These are phyloP conservation scores for Heliconius sara DNA, from an alignment of 2,888 invertebrate genomes.

Conservation along the genomic window DNA sequence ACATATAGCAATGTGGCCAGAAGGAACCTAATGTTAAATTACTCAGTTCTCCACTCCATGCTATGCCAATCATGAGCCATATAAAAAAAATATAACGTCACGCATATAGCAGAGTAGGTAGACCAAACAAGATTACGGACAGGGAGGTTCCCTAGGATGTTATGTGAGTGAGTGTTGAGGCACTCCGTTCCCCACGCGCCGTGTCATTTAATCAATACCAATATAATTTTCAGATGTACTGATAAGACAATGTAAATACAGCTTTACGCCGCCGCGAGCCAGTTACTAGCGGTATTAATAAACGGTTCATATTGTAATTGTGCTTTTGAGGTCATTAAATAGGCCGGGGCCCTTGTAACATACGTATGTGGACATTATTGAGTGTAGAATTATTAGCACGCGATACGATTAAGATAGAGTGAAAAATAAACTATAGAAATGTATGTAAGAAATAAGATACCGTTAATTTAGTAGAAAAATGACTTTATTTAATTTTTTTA, in stretches of 20 bases:
- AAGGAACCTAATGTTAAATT: too few relatives aligned
- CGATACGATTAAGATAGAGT: not conserved
- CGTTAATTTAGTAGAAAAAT: not conserved
- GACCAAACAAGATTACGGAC: too few relatives aligned
- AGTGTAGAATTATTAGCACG: constrained; percentile 30
- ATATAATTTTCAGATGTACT: not conserved
- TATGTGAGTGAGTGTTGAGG: not conserved
- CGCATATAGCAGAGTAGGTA: too few relatives aligned
- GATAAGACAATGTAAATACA: constrained; percentile 24
- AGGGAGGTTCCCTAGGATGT: too few relatives aligned
- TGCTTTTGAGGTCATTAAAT: constrained; percentile 41
- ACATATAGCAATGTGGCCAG: too few relatives aligned
- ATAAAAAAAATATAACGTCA: too few relatives aligned
- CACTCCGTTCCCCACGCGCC: not conserved
- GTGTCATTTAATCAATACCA: not conserved
- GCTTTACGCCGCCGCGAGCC: constrained; percentile 19
- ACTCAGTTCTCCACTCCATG: too few relatives aligned
- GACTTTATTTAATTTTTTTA: too few relatives aligned
- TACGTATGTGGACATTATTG: constrained; percentile 4
- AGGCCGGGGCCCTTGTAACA: constrained; percentile 36
- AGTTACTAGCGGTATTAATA: constrained; percentile 38
- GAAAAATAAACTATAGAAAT: not conserved
- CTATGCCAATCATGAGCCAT: too few relatives aligned
- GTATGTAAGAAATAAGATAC: not conserved
- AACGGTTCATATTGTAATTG: constrained; percentile 36